Percentiles rank a stretch among this genome's conserved stretches.
Conservation (phyloP, 1,140 invertebrate species). For the Platorchestia sp. region DNA sequence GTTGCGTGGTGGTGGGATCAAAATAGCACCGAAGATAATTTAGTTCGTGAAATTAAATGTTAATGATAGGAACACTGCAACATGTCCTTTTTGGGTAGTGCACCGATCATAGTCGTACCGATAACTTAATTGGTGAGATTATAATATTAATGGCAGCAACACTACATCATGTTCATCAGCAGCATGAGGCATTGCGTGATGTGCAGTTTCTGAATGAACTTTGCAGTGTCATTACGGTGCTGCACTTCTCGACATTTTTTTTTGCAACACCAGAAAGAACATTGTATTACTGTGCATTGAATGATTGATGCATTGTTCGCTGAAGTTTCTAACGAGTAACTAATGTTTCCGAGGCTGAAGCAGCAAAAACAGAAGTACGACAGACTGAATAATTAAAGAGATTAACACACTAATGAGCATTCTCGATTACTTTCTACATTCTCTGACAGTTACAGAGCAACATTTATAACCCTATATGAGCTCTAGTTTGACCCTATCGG, state of each 20-base stretch:
- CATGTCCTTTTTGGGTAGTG: too few relatives aligned
- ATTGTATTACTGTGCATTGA: not conserved
- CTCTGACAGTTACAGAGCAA: too few relatives aligned
- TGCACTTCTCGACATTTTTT: not conserved
- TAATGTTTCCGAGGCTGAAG: not conserved
- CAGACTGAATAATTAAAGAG: not conserved
- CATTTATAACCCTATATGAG: too few relatives aligned
- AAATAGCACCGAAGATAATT: too few relatives aligned
- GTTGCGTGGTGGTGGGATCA: not conserved
- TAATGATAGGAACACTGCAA: not conserved
- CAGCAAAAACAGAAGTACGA: not conserved
- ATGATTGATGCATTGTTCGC: not conserved
- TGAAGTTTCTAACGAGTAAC: not conserved
- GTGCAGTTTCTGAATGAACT: not conserved
- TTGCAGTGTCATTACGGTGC: not conserved
- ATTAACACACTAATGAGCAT: not conserved
- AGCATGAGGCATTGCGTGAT: not conserved
- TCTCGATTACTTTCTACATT: too few relatives aligned
- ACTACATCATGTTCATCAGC: not conserved
- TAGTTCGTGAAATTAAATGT: not conserved
- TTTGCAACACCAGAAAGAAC: not conserved
- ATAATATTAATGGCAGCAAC: not conserved
- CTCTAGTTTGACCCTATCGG: too few relatives aligned
- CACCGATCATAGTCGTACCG: too few relatives aligned
- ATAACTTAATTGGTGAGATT: not conserved